Evolutionary conservation across 2,797 vertebrate species (phyloP).

Genomic region (Eospalax fontanierii): DNA sequence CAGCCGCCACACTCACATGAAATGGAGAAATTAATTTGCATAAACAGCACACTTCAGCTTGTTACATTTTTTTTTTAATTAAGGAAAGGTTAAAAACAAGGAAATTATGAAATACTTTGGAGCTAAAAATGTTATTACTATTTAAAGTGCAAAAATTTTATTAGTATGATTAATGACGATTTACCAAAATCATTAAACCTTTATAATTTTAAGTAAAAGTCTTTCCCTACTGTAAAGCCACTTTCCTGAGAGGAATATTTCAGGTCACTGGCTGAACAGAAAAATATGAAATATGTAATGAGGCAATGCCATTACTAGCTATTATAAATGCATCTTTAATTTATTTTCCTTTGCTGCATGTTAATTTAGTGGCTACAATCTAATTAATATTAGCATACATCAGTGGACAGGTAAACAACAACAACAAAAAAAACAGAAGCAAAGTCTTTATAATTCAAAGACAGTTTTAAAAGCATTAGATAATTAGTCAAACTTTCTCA

Average conservation of each 20-base stretch:
- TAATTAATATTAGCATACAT: constrained; percentile 74
- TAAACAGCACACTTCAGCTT: constrained; percentile 21
- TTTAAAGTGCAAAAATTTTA: constrained; percentile 61
- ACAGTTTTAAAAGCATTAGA: constrained; percentile 68
- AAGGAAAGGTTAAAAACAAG: constrained; percentile 23
- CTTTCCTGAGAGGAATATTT: constrained; percentile 63
- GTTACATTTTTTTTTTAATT: neutral
- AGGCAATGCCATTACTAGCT: neutral
- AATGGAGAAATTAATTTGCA: constrained; percentile 53
- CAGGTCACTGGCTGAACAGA: constrained; percentile 55
- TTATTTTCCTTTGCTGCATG: constrained; percentile 52
- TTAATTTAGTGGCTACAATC: constrained; percentile 6
- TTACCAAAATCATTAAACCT: constrained; percentile 74
- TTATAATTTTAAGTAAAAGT: constrained; percentile 49
- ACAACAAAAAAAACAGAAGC: constrained; percentile 62
- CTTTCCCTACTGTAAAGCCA: neutral
- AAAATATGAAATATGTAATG: constrained; percentile 52
- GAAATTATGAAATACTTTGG: constrained; percentile 69
- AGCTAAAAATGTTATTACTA: constrained; percentile 51
- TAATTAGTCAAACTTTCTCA: constrained; percentile 68
- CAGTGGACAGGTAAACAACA: constrained; percentile 44
- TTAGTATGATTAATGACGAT: constrained; percentile 74
- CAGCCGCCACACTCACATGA: neutral
- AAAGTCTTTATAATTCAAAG: constrained; percentile 70
- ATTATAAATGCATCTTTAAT: constrained; percentile 35